Base-by-base conservation (phyloP, 2,888 invertebrate species). In the Mythimna vitellina region DNA sequence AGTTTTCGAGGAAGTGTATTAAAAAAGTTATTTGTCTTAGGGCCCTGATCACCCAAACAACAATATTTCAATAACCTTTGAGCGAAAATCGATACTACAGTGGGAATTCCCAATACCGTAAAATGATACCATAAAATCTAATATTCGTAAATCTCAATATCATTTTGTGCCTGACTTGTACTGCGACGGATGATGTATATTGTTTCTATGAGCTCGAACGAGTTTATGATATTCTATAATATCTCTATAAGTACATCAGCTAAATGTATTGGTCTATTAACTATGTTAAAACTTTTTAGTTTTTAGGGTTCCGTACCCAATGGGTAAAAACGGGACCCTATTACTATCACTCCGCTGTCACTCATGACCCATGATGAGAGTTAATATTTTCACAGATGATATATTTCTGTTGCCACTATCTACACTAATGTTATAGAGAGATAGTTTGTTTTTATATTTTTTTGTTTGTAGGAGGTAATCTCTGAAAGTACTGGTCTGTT, bases 121-220 rank as follows among this genome's bases (percentile, higher is more conserved):
- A 46, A 54, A 29, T 14, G 14, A 14, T 4, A 42, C 38, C 46
- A 46, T 46, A 51, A 54, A 8, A 73, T 42, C 1, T 4, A 61
- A 73, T 46, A 35, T 46, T 46, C 32, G 17, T 46, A 25, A 54
- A 25, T 46, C 32, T n/a, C n/a, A 46, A 73, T 25, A 42, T 42
- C 1, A 61, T 53, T 73, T 60, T 60, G 42, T 62, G 73, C 25
- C 7, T 12, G 38, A 73, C 9, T 73, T 35, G 22, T 73, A 42
- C 25, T 63, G 63, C 51, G 42, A 25, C 25, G 53, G 35, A 63
- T n/a, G 12, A 35, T 46, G 46, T 46, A 46, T 54, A 46, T 14
- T 22, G 49, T 51, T 51, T 60, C 32, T 46, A 20, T 10, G 35
- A 73, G 53, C 32, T 53, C 38, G 6, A 38, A 8, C 3, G 25